phyloP scores from a whole-genome alignment of 2,797 vertebrate species.

The Semotilus atromaculatus region DNA sequence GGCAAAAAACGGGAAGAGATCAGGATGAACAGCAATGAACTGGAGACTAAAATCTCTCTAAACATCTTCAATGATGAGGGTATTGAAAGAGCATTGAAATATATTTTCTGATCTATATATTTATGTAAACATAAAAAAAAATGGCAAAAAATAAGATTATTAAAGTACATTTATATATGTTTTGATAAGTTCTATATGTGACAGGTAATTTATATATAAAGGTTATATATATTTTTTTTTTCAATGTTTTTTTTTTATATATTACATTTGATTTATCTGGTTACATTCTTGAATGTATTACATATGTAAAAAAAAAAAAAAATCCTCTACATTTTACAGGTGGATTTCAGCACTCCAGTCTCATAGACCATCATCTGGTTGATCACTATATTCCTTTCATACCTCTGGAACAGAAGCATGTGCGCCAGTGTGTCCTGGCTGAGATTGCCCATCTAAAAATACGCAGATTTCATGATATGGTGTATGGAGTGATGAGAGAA shows the following conservation, averaged over 20 bases:
- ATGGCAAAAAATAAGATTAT: too few relatives aligned
- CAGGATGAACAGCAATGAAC: neutral
- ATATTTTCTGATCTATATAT: too few relatives aligned
- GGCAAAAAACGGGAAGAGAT: neutral
- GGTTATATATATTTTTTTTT: too few relatives aligned
- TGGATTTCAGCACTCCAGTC: constrained; percentile 6
- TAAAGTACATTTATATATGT: too few relatives aligned
- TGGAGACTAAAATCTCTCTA: neutral
- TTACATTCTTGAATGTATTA: too few relatives aligned
- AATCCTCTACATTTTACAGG: neutral
- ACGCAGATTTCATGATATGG: neutral
- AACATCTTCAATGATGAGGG: neutral
- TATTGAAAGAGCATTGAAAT: neutral
- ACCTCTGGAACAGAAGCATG: constrained; percentile 27
- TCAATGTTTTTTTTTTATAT: too few relatives aligned
- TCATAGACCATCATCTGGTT: constrained; percentile 2
- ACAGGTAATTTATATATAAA: too few relatives aligned
- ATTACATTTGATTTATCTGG: too few relatives aligned
- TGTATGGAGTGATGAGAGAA: neutral
- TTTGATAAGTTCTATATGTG: too few relatives aligned
- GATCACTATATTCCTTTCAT: constrained; percentile 20
- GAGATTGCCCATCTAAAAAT: neutral
- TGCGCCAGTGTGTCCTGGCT: neutral
- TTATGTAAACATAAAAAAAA: too few relatives aligned
- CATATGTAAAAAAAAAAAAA: too few relatives aligned